Conservation (phyloP, 2,113 vertebrate species). For the Numida meleagris region DNA sequence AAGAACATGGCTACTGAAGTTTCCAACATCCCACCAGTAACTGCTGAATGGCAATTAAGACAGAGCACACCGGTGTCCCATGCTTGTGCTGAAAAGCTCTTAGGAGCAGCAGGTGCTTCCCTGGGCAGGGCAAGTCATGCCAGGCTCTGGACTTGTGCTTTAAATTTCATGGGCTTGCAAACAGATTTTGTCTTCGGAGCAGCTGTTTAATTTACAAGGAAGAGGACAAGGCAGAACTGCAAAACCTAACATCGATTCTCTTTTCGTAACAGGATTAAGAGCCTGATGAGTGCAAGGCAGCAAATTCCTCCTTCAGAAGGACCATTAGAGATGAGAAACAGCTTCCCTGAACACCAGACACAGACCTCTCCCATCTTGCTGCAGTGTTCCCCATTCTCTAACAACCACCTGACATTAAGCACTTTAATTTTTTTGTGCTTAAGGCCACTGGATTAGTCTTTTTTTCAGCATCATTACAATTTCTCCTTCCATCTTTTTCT, state of each 20-base stretch:
- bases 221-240: not conserved
- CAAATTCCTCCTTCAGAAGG: not conserved
- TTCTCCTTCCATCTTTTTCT: not conserved
- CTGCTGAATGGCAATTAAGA: not conserved
- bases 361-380: not conserved
- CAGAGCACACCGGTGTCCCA: too few relatives aligned
- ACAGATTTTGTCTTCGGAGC: not conserved
- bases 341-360: not conserved
- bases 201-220: not conserved
- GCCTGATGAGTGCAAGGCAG: not conserved
- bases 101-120: not conserved
- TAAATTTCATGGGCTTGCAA: not conserved
- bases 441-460: not conserved
- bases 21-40: not conserved
- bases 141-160: not conserved
- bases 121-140: not conserved
- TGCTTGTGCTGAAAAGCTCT: accelerated
- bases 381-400: not conserved
- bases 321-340: not conserved
- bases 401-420: not conserved
- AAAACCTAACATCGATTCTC: not conserved
- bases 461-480: not conserved
- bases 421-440: not conserved
- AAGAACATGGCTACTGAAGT: not conserved
- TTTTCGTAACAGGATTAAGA: not conserved